Base-by-base conservation (phyloP, 2,888 invertebrate genomes). In the Marronus borbonicus region DNA sequence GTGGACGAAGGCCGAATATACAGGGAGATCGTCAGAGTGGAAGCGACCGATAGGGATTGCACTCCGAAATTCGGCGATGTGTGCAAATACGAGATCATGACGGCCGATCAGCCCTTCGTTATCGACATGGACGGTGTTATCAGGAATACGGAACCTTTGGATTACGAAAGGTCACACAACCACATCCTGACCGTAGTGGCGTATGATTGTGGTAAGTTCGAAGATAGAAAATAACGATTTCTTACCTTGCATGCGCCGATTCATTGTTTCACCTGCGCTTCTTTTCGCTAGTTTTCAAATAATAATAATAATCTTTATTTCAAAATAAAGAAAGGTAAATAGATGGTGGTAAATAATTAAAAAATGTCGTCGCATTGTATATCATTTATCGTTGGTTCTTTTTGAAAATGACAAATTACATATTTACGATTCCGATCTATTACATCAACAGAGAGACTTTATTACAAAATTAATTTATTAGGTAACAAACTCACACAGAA, bases 141-240 rank as follows among this genome's bases (percentile, higher is more conserved):
- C 83, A 93, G 95, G 83, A 99, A 98, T 90, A 98, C 97, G 0
- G 97, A 97, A 85, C 95, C 97, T 0, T 90, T 99, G 86, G 97
- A 98, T 85, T 98, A 96, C 89, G 96, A 96, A 87, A 92, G 94
- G 80, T 95, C 96, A 7, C 97, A 98, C 90, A 98, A 98, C 89
- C 98, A 98, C 90, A 98, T 99, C 84, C 90, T 99, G 70, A 97
- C 97, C 49, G 97, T 99, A 80, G 97, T 98, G 80, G 99, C 99
- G 1, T 97, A 97, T 87, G 99, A 99, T 89, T 99, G 99, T 89
- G 98, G 98, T 85, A 79, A 81, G 82, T 81, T 60, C 20, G 60
- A 12, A 44, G 10, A 2, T 44, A 55, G 60, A 12, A 44, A 12
- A 12, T 44, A 55, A 20, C 5, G 14, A 20, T 62, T 14, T 62